Base-by-base conservation (phyloP, 2,888 invertebrate species). In the Teinopalpus imperialis region DNA sequence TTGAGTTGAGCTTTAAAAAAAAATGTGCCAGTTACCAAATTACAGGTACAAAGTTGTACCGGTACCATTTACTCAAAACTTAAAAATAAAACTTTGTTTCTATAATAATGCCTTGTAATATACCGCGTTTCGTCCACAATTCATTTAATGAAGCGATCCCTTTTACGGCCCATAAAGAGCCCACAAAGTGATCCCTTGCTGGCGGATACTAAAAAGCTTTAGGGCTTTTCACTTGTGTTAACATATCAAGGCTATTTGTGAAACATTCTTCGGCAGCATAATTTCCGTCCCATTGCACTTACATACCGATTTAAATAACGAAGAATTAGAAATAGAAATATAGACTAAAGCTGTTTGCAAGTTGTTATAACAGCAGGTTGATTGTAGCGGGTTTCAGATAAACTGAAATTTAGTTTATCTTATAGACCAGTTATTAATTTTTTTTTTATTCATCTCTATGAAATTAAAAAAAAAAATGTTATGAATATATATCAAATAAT, bases 111-210 rank as follows among this genome's bases (percentile, higher is more conserved):
- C 16, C 9, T 53, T 61, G 59, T 63, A 65, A 67, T 68, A 64
- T 66, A 60, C 61, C 43, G 56, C 49, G 50, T 51, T n/a, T n/a
- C n/a, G n/a, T 14, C 37, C 53, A 48, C 63, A 60, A 61, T 68
- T 61, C 58, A 53, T 68, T 66, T 72, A 76, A 75, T 74, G 68
- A 70, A 75, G 66, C 74, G 59, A 69, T 74, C 67, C 69, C 60
- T 73, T 78, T 78, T 74, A 78, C 67, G 57, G 66, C 48, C 71
- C 56, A 66, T 79, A 74, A 76, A 74, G 63, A 39, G 34, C 32
- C 34, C 32, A 44, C 44, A 44, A 43, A 44, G 44, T 45, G 56
- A 59, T 52, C 45, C 45, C 45, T 50, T 48, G 39, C 47, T 40
- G 27, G 23, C 13, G 45, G 45, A 40, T 34, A 34, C 45, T 45